Evolutionary conservation across 2,888 invertebrate species (phyloP), one percentile per base, ranked within the genome.

Genomic region (Drosophila incognita): DNA sequence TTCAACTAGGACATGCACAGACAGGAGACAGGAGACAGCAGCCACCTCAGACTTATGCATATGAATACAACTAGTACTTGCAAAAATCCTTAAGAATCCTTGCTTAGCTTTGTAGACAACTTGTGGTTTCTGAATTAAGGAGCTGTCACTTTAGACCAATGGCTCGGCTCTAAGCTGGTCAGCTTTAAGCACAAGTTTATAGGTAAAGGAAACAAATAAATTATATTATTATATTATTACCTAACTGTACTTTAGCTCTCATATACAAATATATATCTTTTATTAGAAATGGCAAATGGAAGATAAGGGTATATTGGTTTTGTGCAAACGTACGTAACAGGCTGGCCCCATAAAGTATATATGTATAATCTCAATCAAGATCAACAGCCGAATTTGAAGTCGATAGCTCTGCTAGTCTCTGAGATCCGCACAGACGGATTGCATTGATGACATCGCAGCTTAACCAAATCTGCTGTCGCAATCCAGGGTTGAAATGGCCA

Each of bases 1-100:
- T 54, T 79, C 75, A 79, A 79, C 69, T 33, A 40, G 68, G 51
- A 77, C 77, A 77, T 57, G 66, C 54, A 49, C 62, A 49, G 74
- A 74, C 74, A 64, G 62, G 51, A 27, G 58, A 60, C 63, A 53
- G 75, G 11, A 7, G 21, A 63, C 76, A 69, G 73, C 51, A 36
- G 40, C 5, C 5, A 48, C 40, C 48, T 33, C 59, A 11, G 52
- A 7, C 31, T 58, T 31, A 35, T 69, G 48, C 61, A 61, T 56
- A 63, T 54, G 62, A 38, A 56, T n/a, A 51, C 36, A 35, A 33
- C 58, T 48, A 48, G 18, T 31, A 24, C 24, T 60, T 11, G n/a
- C 24, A 18, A 4, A 13, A 40, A 49, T 51, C 46, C 29, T 58
- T 40, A 35, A n/a, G 13, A 68, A n/a, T 27, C 27, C 27, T 49